Evolutionary conservation across 2,113 vertebrate species (phyloP).

Genomic region (Hydrochoerus hydrochaeris): DNA sequence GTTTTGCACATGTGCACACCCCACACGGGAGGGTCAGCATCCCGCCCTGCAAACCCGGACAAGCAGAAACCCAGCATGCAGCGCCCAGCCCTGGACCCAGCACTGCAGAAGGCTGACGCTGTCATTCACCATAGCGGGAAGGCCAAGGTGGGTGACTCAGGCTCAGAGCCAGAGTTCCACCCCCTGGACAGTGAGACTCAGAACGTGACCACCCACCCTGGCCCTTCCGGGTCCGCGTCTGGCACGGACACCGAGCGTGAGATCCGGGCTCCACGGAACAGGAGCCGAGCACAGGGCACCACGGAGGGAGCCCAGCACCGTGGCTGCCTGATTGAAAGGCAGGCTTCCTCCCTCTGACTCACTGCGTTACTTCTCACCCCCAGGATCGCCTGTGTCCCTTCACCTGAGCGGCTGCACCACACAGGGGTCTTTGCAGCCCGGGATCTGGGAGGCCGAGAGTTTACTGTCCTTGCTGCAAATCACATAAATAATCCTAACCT

Average conservation of each 20-base stretch:
- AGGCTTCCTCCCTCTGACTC: background rate
- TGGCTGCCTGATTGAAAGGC: background rate
- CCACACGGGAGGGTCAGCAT: background rate
- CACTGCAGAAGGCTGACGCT: background rate
- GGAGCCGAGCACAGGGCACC: background rate
- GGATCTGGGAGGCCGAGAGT: background rate
- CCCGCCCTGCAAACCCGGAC: rapidly evolving
- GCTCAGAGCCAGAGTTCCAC: no score
- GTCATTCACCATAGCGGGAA: background rate
- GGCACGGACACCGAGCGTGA: background rate
- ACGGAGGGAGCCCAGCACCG: background rate
- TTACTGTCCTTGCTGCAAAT: background rate
- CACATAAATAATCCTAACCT: background rate
- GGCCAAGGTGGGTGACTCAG: no score
- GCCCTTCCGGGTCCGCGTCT: background rate
- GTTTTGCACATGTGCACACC: background rate
- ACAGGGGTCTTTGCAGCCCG: background rate
- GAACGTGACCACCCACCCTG: no score
- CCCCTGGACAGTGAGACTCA: no score
- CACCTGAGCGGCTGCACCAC: background rate
- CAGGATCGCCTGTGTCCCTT: background rate
- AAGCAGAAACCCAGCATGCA: background rate
- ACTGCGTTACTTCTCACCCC: background rate
- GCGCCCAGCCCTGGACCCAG: background rate
- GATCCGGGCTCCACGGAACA: background rate